phyloP scores from a whole-genome alignment of 1,140 invertebrate species.

The Pseudomyrmex sp. region DNA sequence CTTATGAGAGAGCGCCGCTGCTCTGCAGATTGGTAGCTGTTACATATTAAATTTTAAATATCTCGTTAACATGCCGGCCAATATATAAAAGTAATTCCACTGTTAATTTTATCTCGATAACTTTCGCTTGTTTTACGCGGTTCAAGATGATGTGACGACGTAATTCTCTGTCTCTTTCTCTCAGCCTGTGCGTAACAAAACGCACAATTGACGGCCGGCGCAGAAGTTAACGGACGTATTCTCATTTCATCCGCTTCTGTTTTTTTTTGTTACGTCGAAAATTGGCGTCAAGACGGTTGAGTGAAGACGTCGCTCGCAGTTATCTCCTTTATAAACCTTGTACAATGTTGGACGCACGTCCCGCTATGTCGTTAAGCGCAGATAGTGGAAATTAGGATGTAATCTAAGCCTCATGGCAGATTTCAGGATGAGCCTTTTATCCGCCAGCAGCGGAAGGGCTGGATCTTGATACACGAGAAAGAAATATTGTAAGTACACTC shows the following conservation, averaged over 20 bases:
- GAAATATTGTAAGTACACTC: slow-evolving; percentile 34
- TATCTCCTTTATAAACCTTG: not conserved
- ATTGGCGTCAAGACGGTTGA: slow-evolving; percentile 30
- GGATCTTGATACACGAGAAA: slow-evolving; percentile 37
- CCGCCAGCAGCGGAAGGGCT: slow-evolving; percentile 9
- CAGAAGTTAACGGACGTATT: not conserved
- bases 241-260: not conserved
- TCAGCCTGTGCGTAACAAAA: too few relatives aligned
- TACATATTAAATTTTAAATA: not conserved
- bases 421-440: slow-evolving; percentile 7
- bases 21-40: not conserved
- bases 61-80: not conserved
- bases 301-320: slow-evolving; percentile 17
- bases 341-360: slow-evolving; percentile 5
- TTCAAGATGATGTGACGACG: not conserved
- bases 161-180: not conserved
- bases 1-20: not conserved
- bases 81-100: not conserved
- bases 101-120: slow-evolving; percentile 1
- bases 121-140: not conserved
- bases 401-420: slow-evolving; percentile 36
- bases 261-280: slow-evolving; percentile 26
- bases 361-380: slow-evolving; percentile 37
- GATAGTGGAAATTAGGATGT: slow-evolving; percentile 45
- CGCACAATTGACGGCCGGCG: not conserved